Evolutionary conservation across 2,113 vertebrate species (phyloP), one percentile per base, ranked within the genome.

Genomic region (Platichthys stellatus): DNA sequence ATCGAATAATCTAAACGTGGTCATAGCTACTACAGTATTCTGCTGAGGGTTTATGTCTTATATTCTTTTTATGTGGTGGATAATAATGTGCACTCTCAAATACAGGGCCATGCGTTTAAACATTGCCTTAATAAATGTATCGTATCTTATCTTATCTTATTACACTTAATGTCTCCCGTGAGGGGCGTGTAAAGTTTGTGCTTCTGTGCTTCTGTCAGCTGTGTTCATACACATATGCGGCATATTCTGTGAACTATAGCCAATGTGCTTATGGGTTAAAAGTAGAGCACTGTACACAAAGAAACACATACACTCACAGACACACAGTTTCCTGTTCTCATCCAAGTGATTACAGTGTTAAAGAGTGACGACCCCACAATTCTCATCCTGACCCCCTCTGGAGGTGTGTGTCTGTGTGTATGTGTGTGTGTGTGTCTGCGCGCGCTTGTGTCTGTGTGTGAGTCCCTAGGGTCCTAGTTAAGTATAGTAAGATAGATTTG

Each of bases 401-500:
- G 63, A 68, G 63, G 15, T 53, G 71, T 78, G 58, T 69, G 21
- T 63, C 4, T 28, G 28, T 66, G 45, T 58, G 68, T 57, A 24
- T 63, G 63, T 61, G 12, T 60, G 67, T 76, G 53, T 65, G 17
- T 66, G 8, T 24, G 35, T 59, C 59, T 31, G 28, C 54, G 57
- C 57, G 62, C 47, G 51, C 15, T 11, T 28, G 69, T n/a, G 40
- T n/a, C n/a, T 51, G 45, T 66, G 72, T 59, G 45, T 10, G 71
- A 45, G 54, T 83, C 85, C 78, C 78, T 23, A 1, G 69, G 78
- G 89, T 81, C 78, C 74, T 73, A 75, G 87, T 89, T 90, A 89
- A 90, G 86, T 90, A 88, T 87, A 87, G 72, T 84, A 87, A 90
- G 90, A 90, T 88, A 86, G 86, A 92, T 90, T 73, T 87, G 86